Conservation (phyloP, 2,888 invertebrate species). For the Ormyrus pomaceus region DNA sequence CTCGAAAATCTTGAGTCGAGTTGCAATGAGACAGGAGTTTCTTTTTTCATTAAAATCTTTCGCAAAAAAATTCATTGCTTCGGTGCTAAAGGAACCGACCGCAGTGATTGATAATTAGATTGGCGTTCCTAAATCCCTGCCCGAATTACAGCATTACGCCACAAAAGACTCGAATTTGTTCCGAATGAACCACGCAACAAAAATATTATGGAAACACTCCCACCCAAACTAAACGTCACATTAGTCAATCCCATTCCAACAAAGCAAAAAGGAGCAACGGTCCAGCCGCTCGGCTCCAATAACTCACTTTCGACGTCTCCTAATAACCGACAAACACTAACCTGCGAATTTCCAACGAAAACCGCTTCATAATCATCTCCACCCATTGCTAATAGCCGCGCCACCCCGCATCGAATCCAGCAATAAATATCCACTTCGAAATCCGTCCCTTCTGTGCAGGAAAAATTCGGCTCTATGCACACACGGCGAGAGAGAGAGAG, state of each 20-base stretch:
- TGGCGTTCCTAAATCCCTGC: too few relatives aligned
- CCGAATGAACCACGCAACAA: too few relatives aligned
- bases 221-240: conserved; percentile 3
- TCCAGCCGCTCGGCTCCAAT: not conserved
- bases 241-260: not conserved
- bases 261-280: not conserved
- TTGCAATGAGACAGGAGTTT: too few relatives aligned
- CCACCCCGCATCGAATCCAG: not conserved
- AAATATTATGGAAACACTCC: not conserved
- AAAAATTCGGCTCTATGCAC: not conserved
- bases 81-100: too few relatives aligned
- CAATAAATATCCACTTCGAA: conserved; percentile 10
- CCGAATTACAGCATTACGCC: too few relatives aligned
- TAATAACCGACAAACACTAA: conserved; percentile 17
- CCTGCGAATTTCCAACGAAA: conserved; percentile 14
- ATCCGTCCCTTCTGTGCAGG: conserved; percentile 31
- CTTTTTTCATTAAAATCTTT: too few relatives aligned
- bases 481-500: too few relatives aligned
- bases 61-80: too few relatives aligned
- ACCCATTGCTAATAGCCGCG: conserved; percentile 34
- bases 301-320: conserved; percentile 26
- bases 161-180: too few relatives aligned
- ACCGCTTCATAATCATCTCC: conserved; percentile 17
- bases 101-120: too few relatives aligned
- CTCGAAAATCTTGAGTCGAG: too few relatives aligned